Evolutionary conservation across 2,888 invertebrate genomes (phyloP), one percentile per base, ranked within the genome.

Genomic region (Congeria kusceri): DNA sequence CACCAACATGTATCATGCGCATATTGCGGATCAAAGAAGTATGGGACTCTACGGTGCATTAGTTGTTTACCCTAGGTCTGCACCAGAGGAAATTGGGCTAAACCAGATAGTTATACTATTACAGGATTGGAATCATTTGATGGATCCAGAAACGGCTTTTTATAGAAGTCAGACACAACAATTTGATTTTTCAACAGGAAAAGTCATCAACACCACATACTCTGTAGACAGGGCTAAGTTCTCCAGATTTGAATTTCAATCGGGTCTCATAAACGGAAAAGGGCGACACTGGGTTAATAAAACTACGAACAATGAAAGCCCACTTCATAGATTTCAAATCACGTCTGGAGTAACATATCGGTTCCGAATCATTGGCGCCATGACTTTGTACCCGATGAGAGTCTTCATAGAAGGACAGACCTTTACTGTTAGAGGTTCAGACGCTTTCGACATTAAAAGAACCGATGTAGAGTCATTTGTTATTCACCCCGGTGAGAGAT

Each of bases 111-210:
- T 88, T 15, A 65, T 87, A 47, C 69, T 82, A 3, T 39, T 89
- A 4, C 80, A 78, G 23, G 90, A 88, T 65, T 89, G 87, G 86
- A 88, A 87, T 59, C 88, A 88, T 67, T 71, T 86, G 9, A 82
- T 76, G 77, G 86, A 85, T n/a, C 79, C 87, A 0, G 80, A 84
- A 25, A 63, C 77, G 23, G 83, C 69, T 5, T 77, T 77, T 66
- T 27, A 75, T 9, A 77, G 78, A 57, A 82, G 83, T 81, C 29
- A 68, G 0, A 71, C 78, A 18, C 83, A 86, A 39, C 63, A 85
- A 46, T 86, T 78, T 62, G 73, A 85, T 47, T 69, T 85, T 1
- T 46, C 61, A 23, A 77, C 61, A 15, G 56, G 71, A 20, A 18
- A 68, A 9, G 18, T 27, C 3, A 73, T 59, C 0, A 71, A 77